These are phyloP conservation scores for Peucedramus taeniatus DNA, from an alignment of 2,113 vertebrate genomes.

Conservation along the genomic window DNA sequence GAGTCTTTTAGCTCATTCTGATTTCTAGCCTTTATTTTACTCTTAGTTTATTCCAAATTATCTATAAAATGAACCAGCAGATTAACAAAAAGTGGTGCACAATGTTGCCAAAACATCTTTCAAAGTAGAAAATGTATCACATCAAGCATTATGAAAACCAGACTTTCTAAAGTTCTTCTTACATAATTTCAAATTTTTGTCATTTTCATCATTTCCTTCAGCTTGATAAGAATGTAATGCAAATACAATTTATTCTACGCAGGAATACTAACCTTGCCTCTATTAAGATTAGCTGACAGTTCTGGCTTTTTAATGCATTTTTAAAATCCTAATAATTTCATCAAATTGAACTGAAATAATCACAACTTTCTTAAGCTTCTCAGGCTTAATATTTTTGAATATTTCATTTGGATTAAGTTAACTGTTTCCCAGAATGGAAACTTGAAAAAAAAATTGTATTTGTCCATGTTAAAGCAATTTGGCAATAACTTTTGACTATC, in stretches of 20 bases:
- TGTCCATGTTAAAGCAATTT: not conserved
- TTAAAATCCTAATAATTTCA: not conserved
- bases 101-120: not conserved
- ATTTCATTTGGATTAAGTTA: conserved; percentile 6
- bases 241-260: not conserved
- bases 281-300: conserved; percentile 3
- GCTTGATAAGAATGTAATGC: not conserved
- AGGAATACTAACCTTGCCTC: not conserved
- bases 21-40: not conserved
- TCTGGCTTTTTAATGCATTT: not conserved
- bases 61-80: not conserved
- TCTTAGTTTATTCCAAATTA: not conserved
- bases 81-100: not conserved
- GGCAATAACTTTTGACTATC: not conserved
- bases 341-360: conserved; percentile 12
- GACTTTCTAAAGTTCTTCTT: not conserved
- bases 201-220: not conserved
- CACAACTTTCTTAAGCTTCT: not conserved
- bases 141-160: not conserved
- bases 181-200: not conserved
- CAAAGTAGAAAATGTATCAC: not conserved
- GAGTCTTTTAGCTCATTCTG: not conserved
- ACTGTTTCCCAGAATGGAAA: not conserved
- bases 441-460: not conserved
- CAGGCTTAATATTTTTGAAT: not conserved